A percentile compares a stretch with the other conserved stretches of the same genome.
Conservation (phyloP, 2,113 vertebrate genomes). For the Morone chrysops region DNA sequence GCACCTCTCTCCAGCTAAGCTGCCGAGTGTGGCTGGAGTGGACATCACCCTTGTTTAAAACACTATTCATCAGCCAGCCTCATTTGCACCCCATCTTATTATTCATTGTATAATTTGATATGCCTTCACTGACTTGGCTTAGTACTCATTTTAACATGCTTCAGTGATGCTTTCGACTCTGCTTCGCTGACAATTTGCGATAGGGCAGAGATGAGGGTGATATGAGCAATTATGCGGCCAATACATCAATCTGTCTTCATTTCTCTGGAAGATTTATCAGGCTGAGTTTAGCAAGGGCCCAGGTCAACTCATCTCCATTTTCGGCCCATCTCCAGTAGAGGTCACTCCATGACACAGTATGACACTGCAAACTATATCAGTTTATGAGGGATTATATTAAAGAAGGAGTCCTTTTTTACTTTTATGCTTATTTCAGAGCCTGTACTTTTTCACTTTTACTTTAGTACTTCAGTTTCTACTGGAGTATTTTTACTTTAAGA, state of each 20-base stretch:
- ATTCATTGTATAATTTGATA: slow-evolving; percentile 57
- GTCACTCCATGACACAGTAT: slow-evolving; percentile 24
- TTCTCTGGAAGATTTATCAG: slow-evolving; percentile 24
- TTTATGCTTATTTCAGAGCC: too few species aligned
- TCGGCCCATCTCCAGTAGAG: slow-evolving; percentile 27
- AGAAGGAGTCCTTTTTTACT: too few species aligned
- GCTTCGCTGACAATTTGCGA: slow-evolving; percentile 30
- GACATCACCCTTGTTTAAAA: slow-evolving; percentile 57
- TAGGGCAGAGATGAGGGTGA: slow-evolving; percentile 19
- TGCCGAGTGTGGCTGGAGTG: slow-evolving; percentile 39
- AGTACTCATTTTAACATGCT: slow-evolving; percentile 42
- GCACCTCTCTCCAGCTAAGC: slow-evolving; percentile 60
- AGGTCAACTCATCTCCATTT: slow-evolving; percentile 39
- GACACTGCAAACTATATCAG: slow-evolving; percentile 10
- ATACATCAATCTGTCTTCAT: slow-evolving; percentile 36
- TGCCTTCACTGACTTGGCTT: slow-evolving; percentile 45
- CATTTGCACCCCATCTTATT: slow-evolving; percentile 55
- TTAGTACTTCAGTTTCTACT: too few species aligned
- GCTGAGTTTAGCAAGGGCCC: slow-evolving; percentile 27
- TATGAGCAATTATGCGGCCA: slow-evolving; percentile 18
- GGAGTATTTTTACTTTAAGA: too few species aligned
- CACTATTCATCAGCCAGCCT: slow-evolving; percentile 51
- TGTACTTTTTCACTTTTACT: too few species aligned
- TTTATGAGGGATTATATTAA: slow-evolving; percentile 19
- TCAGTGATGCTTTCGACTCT: slow-evolving; percentile 24